Conservation (phyloP, 2,797 vertebrate genomes). For the Malurus splendens region DNA sequence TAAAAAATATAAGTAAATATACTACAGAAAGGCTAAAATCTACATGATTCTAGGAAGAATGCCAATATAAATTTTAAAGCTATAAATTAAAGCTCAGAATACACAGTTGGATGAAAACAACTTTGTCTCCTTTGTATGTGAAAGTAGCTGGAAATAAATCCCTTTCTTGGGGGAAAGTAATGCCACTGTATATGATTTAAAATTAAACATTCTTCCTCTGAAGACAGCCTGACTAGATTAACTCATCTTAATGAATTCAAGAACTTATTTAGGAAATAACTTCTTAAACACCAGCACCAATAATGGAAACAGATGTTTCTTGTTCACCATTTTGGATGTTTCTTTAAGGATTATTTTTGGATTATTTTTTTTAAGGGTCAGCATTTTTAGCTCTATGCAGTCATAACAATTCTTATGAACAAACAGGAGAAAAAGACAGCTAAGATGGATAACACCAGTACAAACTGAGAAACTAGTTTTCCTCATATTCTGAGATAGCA, state of each 20-base stretch:
- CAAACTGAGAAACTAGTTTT: neutral
- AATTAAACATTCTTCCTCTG: neutral
- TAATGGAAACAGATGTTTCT: neutral
- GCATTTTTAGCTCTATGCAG: neutral
- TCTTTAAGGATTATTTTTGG: neutral
- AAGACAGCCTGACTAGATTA: neutral
- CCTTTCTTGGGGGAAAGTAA: neutral
- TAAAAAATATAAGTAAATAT: neutral
- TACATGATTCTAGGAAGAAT: neutral
- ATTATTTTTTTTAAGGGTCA: neutral
- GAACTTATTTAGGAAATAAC: neutral
- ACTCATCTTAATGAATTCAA: neutral
- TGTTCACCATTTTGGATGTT: neutral
- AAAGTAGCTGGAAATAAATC: constrained; percentile 10
- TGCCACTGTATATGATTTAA: neutral
- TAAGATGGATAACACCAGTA: neutral
- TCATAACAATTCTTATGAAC: neutral
- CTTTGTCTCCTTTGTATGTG: neutral
- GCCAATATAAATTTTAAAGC: neutral
- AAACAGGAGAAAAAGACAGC: neutral
- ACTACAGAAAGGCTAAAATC: neutral
- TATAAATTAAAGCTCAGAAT: neutral
- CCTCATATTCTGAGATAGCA: neutral
- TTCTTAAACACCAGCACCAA: neutral
- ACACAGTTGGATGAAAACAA: neutral